phyloP scores from a whole-genome alignment of 2,797 vertebrate genomes.

The Rhinophrynus dorsalis region DNA sequence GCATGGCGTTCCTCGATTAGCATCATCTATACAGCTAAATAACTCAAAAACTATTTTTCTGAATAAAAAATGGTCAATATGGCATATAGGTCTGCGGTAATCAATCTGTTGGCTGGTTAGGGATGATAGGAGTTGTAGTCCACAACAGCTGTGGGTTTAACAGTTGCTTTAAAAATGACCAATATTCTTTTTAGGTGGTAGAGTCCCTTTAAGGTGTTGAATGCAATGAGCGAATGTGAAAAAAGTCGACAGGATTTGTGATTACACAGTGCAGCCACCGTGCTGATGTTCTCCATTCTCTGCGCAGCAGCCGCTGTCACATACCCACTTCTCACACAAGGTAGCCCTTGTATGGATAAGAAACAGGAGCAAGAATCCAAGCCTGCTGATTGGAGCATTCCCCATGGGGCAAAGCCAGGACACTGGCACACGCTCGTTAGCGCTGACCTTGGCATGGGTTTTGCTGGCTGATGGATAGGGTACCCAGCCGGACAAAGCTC shows the following conservation, averaged over 20 bases:
- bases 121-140: no score
- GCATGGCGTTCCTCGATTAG: no score
- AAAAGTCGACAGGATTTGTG: neutral
- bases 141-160: no score
- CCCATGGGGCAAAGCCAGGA: conserved; percentile 65
- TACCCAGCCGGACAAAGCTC: conserved; percentile 85
- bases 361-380: neutral
- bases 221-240: neutral
- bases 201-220: no score
- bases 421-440: conserved; percentile 91
- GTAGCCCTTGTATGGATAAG: conserved; percentile 50
- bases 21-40: no score
- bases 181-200: no score
- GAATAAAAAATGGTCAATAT: no score
- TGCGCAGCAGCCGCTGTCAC: conserved; percentile 13
- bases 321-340: conserved; percentile 24
- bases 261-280: neutral
- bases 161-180: no score
- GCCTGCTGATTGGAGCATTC: conserved; percentile 52
- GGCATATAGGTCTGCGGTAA: no score
- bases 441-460: conserved; percentile 90
- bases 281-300: neutral
- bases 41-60: no score
- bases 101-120: no score
- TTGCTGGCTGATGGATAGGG: conserved; percentile 91